phyloP scores from a whole-genome alignment of 2,888 invertebrate species.

The Gerris lacustris region DNA sequence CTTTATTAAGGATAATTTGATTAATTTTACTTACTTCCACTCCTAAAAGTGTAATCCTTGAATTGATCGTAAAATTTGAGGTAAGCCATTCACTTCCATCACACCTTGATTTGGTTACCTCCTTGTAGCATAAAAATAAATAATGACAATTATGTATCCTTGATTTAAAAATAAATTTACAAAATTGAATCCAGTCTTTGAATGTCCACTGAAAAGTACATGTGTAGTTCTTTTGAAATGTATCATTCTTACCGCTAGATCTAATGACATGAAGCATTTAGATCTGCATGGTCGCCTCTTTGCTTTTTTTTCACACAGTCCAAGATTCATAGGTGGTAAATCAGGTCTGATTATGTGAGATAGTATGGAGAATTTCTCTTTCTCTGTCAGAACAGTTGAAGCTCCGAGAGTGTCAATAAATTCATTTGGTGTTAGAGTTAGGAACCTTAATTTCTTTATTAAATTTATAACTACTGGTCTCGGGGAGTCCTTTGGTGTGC shows the following conservation, averaged over 20 bases:
- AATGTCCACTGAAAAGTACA: no score
- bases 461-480: slow-evolving; percentile 15
- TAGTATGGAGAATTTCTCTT: slow-evolving; percentile 66
- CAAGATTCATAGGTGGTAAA: slow-evolving; percentile 21
- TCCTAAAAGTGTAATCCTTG: slow-evolving; percentile 19
- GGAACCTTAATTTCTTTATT: slow-evolving; percentile 62
- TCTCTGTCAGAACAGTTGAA: slow-evolving; percentile 54
- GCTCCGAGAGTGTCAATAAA: slow-evolving; percentile 64
- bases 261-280: slow-evolving; percentile 8
- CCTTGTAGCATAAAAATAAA: slow-evolving; percentile 15
- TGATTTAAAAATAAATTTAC: no score
- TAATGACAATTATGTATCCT: no score
- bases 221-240: no score
- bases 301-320: slow-evolving; percentile 21
- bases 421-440: slow-evolving; percentile 68
- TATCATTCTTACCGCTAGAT: no score
- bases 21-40: slow-evolving; percentile 18
- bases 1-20: no score
- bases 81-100: slow-evolving; percentile 27
- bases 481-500: not conserved
- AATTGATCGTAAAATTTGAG: slow-evolving; percentile 20
- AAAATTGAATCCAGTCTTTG: no score
- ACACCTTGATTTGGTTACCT: slow-evolving; percentile 19
- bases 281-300: slow-evolving; percentile 21
- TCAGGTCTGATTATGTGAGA: slow-evolving; percentile 51